Conservation (phyloP, 2,888 invertebrate genomes). For the Agrotis exclamationis region DNA sequence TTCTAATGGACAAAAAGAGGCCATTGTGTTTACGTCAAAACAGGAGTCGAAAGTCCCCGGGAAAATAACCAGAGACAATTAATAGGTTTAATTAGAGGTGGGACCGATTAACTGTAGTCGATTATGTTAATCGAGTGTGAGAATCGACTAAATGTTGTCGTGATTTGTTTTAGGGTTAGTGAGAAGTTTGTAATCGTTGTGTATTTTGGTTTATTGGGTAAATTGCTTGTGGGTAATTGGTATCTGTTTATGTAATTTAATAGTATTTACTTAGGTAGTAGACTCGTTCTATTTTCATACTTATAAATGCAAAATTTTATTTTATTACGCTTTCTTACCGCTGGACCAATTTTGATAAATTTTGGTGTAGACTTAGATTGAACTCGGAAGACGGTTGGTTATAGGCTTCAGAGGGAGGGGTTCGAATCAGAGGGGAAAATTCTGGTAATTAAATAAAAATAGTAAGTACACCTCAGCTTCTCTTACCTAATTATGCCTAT, state of each 20-base stretch:
- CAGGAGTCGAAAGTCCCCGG: slow-evolving; percentile 57
- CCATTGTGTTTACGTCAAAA: slow-evolving; percentile 65
- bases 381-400: too few relatives aligned
- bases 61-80: slow-evolving; percentile 60
- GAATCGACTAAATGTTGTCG: slow-evolving; percentile 46
- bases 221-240: not conserved
- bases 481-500: not conserved
- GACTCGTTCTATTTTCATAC: too few relatives aligned
- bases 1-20: slow-evolving; percentile 61
- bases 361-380: too few relatives aligned
- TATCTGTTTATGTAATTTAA: not conserved
- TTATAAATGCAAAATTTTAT: too few relatives aligned
- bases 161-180: slow-evolving; percentile 44
- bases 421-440: too few relatives aligned
- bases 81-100: slow-evolving; percentile 57
- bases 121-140: slow-evolving; percentile 44
- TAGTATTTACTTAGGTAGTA: not conserved
- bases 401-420: too few relatives aligned
- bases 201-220: not conserved
- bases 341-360: too few relatives aligned
- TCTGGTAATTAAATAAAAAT: not conserved
- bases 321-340: too few relatives aligned
- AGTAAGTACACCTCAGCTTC: not conserved
- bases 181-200: not conserved
- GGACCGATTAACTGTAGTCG: slow-evolving; percentile 45